A percentile compares a stretch with the other conserved stretches of the same genome.
phyloP scores from a whole-genome alignment of 2,113 vertebrate species.

The Forbesichthys papilliferus region DNA sequence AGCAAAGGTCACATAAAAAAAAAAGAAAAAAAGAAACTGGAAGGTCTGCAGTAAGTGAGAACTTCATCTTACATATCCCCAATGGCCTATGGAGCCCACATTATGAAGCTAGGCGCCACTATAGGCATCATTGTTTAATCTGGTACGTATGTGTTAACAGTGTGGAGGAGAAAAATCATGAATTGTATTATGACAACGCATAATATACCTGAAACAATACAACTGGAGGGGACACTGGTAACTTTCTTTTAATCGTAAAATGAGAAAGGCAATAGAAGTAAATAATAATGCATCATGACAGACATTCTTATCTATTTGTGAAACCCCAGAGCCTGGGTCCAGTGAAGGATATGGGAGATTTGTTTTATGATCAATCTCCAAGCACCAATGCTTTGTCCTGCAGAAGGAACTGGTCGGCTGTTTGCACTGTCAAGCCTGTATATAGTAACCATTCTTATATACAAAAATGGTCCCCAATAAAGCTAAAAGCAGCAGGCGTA shows the following conservation, averaged over 20 bases:
- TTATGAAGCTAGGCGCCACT: constrained; percentile 17
- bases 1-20: constrained; percentile 42
- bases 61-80: constrained; percentile 34
- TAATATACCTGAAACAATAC: constrained; percentile 39
- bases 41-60: constrained; percentile 15
- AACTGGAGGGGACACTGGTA: constrained; percentile 45
- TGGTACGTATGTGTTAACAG: constrained; percentile 10
- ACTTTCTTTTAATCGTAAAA: constrained; percentile 34
- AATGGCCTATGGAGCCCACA: constrained; percentile 11
- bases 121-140: constrained; percentile 22
- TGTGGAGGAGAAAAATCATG: constrained; percentile 13
- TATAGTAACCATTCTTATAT: constrained; percentile 62
- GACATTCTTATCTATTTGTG: constrained; percentile 52
- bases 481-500: constrained; percentile 40
- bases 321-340: constrained; percentile 56
- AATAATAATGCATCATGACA: constrained; percentile 41
- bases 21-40: neutral
- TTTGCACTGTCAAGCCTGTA: constrained; percentile 56
- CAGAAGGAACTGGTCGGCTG: constrained; percentile 32
- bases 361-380: constrained; percentile 49
- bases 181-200: constrained; percentile 9
- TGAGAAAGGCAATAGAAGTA: constrained; percentile 22
- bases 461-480: constrained; percentile 44
- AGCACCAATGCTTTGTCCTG: constrained; percentile 15
- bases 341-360: constrained; percentile 52